These are phyloP conservation scores for Micoletzkya japonica DNA, from an alignment of 2,888 invertebrate genomes.

Conservation along the genomic window DNA sequence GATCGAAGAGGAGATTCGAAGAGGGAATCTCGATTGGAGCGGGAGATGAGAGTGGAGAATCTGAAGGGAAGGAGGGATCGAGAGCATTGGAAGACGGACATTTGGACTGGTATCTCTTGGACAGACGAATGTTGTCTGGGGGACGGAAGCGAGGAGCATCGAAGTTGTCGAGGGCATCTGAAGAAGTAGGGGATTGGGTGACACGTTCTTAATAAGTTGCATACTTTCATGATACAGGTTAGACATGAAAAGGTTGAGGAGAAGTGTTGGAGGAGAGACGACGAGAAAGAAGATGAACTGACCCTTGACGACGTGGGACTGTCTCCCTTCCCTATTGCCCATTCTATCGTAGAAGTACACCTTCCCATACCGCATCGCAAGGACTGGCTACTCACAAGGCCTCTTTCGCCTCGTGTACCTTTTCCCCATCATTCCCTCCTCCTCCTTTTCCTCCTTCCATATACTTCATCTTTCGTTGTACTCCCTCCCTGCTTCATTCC, in stretches of 20 bases:
- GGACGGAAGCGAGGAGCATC: constrained; percentile 48
- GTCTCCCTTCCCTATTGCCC: constrained; percentile 51
- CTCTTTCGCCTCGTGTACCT: background rate
- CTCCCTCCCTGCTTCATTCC: constrained; percentile 1
- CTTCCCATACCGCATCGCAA: constrained; percentile 55
- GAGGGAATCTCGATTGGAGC: constrained; percentile 33
- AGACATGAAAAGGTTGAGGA: too few species aligned
- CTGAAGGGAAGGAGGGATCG: too few species aligned
- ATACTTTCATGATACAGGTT: too few species aligned
- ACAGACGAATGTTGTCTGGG: constrained; percentile 38
- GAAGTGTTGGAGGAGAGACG: too few species aligned
- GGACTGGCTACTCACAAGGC: background rate
- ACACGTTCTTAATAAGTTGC: too few species aligned
- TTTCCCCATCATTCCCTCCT: background rate
- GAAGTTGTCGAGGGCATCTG: constrained; percentile 46
- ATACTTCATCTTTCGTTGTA: background rate
- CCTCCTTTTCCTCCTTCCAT: background rate
- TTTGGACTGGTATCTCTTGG: constrained; percentile 37
- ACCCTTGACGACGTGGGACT: constrained; percentile 43
- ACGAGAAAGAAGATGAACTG: background rate
- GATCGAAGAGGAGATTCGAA: constrained; percentile 7
- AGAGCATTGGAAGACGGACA: constrained; percentile 27
- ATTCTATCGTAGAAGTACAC: constrained; percentile 58
- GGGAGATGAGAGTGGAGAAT: constrained; percentile 42
- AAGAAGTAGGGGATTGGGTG: background rate